These are phyloP conservation scores for Anthoscopus minutus DNA, from an alignment of 2,113 vertebrate species.

Conservation along the genomic window DNA sequence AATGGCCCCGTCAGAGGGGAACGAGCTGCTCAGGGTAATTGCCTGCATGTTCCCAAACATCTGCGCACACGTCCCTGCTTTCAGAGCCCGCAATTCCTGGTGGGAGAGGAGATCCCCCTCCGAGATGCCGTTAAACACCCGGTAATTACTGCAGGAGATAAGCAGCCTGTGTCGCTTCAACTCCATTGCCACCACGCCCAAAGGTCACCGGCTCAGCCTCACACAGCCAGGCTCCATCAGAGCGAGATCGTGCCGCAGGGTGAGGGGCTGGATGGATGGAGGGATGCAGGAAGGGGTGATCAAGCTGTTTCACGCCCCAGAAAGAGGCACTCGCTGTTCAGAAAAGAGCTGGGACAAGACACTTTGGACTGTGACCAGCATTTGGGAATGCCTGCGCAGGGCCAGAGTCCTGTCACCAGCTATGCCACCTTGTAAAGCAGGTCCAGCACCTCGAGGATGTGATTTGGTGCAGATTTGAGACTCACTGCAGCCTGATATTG, in stretches of 20 bases:
- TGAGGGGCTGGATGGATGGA: neutral
- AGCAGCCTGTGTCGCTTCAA: neutral
- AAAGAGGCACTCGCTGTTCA: neutral
- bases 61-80: rapidly evolving
- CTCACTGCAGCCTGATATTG: neutral
- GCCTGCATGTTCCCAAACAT: neutral
- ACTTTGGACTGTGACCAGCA: neutral
- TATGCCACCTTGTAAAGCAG: neutral
- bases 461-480: neutral
- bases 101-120: neutral
- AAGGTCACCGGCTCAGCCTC: neutral
- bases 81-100: neutral
- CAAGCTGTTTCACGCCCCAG: rapidly evolving
- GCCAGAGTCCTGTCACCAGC: neutral
- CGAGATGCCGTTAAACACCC: rapidly evolving
- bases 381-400: neutral
- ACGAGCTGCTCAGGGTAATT: neutral
- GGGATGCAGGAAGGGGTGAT: neutral
- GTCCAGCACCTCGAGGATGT: rapidly evolving
- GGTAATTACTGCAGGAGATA: neutral
- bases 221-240: rapidly evolving
- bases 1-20: neutral
- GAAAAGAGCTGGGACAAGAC: neutral
- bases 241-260: rapidly evolving
- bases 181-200: neutral